Percentiles rank a stretch among this genome's conserved stretches.
phyloP scores from a whole-genome alignment of 92 coral and sea anemone species.

The Nematostella vectensis region DNA sequence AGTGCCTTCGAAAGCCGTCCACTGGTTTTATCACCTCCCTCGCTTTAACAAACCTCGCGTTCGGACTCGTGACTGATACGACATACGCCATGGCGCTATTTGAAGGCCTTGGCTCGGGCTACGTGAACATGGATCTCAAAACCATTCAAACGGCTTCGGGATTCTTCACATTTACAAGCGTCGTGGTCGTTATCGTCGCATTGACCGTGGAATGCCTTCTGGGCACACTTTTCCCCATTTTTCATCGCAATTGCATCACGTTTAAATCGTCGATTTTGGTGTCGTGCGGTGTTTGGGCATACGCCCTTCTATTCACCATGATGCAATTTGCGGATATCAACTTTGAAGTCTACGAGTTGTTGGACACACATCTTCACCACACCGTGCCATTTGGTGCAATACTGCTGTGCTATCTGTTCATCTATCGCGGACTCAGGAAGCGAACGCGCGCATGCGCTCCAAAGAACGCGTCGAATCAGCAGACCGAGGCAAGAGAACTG shows the following conservation, averaged over 20 bases:
- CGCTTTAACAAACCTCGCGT: conserved; percentile 13
- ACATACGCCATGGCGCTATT: conserved; percentile 11
- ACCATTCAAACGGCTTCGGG: neutral
- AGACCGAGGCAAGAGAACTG: neutral
- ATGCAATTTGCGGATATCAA: conserved; percentile 13
- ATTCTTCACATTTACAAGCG: conserved; percentile 1
- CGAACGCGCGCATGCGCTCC: neutral
- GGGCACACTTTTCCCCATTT: neutral
- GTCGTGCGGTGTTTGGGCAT: neutral
- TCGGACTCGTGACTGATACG: conserved; percentile 21
- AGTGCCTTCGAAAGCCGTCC: conserved; percentile 20
- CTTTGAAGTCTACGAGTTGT: conserved; percentile 8
- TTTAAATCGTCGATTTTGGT: neutral
- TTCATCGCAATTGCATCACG: neutral
- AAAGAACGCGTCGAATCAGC: neutral
- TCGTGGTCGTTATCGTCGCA: conserved; percentile 3
- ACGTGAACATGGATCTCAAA: conserved; percentile 4
- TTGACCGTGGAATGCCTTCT: neutral
- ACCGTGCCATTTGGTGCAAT: conserved; percentile 17
- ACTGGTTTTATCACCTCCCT: conserved; percentile 17
- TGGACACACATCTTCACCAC: conserved; percentile 17
- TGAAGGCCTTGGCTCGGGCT: conserved; percentile 7
- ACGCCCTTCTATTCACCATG: conserved; percentile 9
- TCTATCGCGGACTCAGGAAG: conserved; percentile 9
- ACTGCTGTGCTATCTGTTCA: conserved; percentile 1